These are phyloP conservation scores for Plutella xylostella DNA, from an alignment of 2,888 invertebrate species.

Conservation along the genomic window DNA sequence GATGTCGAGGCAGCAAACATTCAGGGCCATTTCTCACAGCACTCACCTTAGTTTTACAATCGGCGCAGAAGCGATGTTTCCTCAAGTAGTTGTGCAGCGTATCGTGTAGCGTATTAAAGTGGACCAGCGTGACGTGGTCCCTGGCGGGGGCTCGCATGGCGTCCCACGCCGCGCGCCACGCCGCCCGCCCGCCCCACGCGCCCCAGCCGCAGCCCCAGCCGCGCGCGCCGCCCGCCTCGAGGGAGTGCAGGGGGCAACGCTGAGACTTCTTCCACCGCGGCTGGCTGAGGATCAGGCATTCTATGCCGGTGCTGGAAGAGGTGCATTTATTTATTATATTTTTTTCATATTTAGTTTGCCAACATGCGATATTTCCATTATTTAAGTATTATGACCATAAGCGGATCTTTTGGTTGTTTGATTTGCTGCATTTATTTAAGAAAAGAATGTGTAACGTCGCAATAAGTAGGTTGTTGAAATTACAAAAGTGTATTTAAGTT, in stretches of 20 bases:
- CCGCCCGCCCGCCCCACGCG: constrained; percentile 74
- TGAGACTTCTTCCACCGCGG: constrained; percentile 90
- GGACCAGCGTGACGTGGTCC: constrained; percentile 88
- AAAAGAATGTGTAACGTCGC: too few relatives aligned
- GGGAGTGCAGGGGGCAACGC: constrained; percentile 88
- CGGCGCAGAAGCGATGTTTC: constrained; percentile 94
- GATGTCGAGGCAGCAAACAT: too few relatives aligned
- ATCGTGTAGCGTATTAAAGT: constrained; percentile 84
- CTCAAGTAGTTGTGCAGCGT: constrained; percentile 91
- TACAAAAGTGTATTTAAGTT: too few relatives aligned
- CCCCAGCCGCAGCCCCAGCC: constrained; percentile 85
- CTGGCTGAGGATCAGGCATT: constrained; percentile 82
- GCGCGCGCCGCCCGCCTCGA: constrained; percentile 86
- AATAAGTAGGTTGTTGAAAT: too few relatives aligned
- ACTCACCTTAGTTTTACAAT: constrained; percentile 90
- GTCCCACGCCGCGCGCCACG: constrained; percentile 88
- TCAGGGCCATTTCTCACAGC: too few relatives aligned
- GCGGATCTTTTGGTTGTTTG: too few relatives aligned
- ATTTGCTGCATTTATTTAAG: too few relatives aligned
- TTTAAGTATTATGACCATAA: too few relatives aligned
- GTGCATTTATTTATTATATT: too few relatives aligned
- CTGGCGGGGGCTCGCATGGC: constrained; percentile 84
- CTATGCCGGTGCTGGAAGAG: constrained; percentile 73
- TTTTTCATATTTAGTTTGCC: too few relatives aligned
- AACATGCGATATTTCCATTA: too few relatives aligned